A percentile compares a stretch with the other conserved stretches of the same genome.
Conservation (phyloP, 2,797 vertebrate genomes). For the Falco peregrinus region DNA sequence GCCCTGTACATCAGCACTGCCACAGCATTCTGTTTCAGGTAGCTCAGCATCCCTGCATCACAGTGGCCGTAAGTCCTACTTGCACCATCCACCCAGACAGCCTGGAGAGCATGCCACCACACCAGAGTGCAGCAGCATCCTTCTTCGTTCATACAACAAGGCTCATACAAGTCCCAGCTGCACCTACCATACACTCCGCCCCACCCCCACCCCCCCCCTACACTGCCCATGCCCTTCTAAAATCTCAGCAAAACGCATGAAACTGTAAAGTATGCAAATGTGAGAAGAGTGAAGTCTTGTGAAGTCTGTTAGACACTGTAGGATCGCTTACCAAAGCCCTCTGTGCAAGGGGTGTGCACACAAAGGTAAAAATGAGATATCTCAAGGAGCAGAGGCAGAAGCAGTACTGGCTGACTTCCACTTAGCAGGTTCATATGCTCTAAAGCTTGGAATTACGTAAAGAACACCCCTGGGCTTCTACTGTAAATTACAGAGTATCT, state of each 20-base stretch:
- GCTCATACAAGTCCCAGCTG: not conserved
- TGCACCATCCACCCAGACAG: not conserved
- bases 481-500: not conserved
- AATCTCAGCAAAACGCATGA: not conserved
- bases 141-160: not conserved
- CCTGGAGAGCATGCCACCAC: not conserved
- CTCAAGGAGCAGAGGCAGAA: not conserved
- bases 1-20: not conserved
- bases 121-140: fast-evolving
- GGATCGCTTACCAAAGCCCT: not conserved
- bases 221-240: not conserved
- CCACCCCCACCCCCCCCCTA: fast-evolving
- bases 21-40: too few species aligned
- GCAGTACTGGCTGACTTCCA: not conserved
- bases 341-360: not conserved
- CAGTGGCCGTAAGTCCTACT: not conserved
- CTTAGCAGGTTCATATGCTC: not conserved
- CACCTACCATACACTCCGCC: too few species aligned
- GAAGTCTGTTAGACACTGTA: not conserved
- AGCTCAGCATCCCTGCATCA: too few species aligned
- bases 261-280: not conserved
- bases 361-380: fast-evolving
- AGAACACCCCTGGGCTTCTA: not conserved
- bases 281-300: not conserved
- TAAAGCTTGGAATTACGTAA: not conserved